These are phyloP conservation scores for Miniopterus natalensis DNA, from an alignment of 2,113 vertebrate genomes.

Conservation along the genomic window DNA sequence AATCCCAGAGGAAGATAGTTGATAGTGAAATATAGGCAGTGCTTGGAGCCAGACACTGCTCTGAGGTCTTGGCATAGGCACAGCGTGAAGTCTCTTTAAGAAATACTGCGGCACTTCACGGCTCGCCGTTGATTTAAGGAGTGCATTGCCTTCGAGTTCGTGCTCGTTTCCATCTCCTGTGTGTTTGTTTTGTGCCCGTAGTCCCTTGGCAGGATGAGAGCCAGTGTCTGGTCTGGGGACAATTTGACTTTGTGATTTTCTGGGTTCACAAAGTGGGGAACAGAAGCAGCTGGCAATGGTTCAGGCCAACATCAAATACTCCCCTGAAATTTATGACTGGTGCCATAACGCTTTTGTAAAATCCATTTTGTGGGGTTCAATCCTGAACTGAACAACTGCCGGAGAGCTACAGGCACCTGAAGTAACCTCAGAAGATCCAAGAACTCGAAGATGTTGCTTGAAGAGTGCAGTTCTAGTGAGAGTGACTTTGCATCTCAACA, in stretches of 20 bases:
- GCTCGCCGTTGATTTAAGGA: constrained; percentile 21
- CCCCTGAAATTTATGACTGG: background rate
- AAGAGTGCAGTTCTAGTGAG: background rate
- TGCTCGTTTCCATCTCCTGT: background rate
- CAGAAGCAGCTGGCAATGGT: background rate
- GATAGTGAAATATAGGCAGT: constrained; percentile 48
- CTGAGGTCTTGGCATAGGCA: background rate
- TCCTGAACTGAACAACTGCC: background rate
- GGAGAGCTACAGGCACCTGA: background rate
- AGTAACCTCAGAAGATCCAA: background rate
- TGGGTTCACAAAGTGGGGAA: constrained; percentile 36
- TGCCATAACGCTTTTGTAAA: background rate
- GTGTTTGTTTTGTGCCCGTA: background rate
- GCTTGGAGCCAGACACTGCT: background rate
- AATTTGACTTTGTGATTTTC: constrained; percentile 37
- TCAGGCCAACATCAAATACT: background rate
- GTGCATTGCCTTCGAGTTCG: constrained; percentile 20
- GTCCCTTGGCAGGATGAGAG: background rate
- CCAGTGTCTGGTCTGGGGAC: background rate
- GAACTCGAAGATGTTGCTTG: background rate
- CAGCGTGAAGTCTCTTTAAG: constrained; percentile 21
- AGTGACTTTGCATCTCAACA: background rate
- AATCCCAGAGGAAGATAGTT: constrained; percentile 13
- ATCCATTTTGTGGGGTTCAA: background rate
- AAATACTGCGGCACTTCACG: background rate